Evolutionary conservation across 2,113 vertebrate genomes (phyloP), one percentile per base, ranked within the genome.

Genomic region (Megaceryle maxima): DNA sequence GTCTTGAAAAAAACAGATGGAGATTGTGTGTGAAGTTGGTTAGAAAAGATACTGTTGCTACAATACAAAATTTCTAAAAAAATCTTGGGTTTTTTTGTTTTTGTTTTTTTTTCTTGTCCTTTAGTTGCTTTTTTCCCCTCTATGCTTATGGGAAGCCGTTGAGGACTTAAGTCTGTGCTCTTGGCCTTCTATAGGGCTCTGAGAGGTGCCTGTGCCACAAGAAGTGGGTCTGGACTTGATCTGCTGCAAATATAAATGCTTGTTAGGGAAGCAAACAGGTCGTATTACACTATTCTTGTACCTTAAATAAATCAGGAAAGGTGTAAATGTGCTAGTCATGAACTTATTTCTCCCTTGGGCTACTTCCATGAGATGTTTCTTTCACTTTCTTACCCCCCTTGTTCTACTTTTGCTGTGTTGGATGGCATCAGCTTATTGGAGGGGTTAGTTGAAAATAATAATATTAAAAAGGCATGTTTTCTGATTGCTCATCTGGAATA

Each of bases 281-380:
- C 90, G 53, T 69, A 76, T 96, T 96, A 95, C 88, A n/a, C 77
- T 57, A 62, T 96, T 96, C 83, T 94, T 95, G 86, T 95, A 90
- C 93, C 80, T 95, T 84, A 96, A 95, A 96, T 94, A 97, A 96
- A 96, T 97, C 96, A 95, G 88, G 87, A 91, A 96, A 97, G 95
- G 96, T 97, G 96, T 91, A 96, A 97, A 96, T 96, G 96, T 96
- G 96, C 74, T 95, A 96, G 74, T 87, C 74, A 22, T 79, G 87
- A 95, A 94, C 76, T 94, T 91, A 96, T 92, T 96, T 95, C 76
- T 96, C 95, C 95, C 92, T 48, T 93, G 93, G 93, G 94, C 79
- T 93, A 62, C 90, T 94, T 93, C 48, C 22, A 87, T 63, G 80
- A 95, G 90, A 95, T 81, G 75, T 94, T 94, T 96, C 88, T 77